A percentile compares a stretch with the other conserved stretches of the same genome.
Evolutionary conservation across 2,113 vertebrate genomes (phyloP).

Genomic region (Rhineura floridana): DNA sequence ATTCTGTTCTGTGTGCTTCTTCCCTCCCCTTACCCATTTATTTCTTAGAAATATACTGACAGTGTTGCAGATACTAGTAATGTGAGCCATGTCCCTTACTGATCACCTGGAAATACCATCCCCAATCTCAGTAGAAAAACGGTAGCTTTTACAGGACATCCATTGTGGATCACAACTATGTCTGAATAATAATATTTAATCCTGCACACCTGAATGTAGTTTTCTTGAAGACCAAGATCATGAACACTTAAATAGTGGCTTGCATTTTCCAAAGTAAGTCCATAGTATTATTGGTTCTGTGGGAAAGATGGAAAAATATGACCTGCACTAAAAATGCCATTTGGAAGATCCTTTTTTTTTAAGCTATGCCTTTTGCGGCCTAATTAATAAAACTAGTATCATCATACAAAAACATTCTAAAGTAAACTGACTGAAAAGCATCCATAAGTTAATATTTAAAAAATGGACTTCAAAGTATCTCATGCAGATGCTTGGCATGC

Average conservation of each 20-base stretch:
- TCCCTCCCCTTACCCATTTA: neutral
- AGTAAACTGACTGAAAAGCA: neutral
- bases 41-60: slow-evolving; percentile 2
- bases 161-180: neutral
- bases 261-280: slow-evolving; percentile 31
- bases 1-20: too few relatives aligned
- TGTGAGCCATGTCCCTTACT: neutral
- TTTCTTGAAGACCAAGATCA: slow-evolving; percentile 37
- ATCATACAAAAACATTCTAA: neutral
- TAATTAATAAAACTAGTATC: neutral
- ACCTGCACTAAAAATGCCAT: slow-evolving; percentile 4
- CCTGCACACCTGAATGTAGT: slow-evolving; percentile 8
- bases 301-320: neutral
- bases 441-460: neutral
- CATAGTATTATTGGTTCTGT: neutral
- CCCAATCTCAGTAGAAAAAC: too few relatives aligned
- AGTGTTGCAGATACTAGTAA: neutral
- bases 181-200: neutral
- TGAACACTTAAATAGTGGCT: slow-evolving; percentile 25
- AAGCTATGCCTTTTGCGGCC: neutral
- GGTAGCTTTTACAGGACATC: neutral
- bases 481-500: neutral
- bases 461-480: neutral
- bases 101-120: neutral
- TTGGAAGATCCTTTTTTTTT: neutral